A percentile compares a stretch with the other conserved stretches of the same genome.
phyloP scores from a whole-genome alignment of 2,797 vertebrate genomes.

The Oophaga sylvatica region DNA sequence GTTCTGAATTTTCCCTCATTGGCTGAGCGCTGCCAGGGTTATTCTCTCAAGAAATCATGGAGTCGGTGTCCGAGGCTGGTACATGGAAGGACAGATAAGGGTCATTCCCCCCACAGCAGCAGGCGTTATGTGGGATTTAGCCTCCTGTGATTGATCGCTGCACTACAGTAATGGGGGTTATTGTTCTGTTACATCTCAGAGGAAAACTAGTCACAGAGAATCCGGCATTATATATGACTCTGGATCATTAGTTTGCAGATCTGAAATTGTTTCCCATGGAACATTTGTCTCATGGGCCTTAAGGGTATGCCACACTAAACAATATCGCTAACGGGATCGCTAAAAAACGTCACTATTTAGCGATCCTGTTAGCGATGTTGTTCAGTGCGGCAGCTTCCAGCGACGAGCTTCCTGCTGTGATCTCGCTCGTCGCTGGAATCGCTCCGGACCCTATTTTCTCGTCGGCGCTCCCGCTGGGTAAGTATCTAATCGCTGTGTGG shows the following conservation, averaged over 20 bases:
- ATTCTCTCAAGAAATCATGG: constrained; percentile 7
- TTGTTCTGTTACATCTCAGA: background rate
- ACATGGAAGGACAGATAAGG: background rate
- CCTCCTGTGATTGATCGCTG: background rate
- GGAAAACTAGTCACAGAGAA: background rate
- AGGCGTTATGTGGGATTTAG: background rate
- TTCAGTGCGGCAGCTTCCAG: too few species aligned
- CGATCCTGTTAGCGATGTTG: too few species aligned
- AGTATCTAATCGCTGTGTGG: too few species aligned
- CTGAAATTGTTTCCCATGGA: background rate
- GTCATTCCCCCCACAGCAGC: background rate
- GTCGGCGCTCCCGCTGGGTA: too few species aligned
- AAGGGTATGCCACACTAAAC: too few species aligned
- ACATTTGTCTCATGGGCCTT: background rate
- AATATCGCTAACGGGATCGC: too few species aligned
- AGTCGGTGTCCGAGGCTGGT: background rate
- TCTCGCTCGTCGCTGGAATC: too few species aligned
- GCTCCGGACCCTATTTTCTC: too few species aligned
- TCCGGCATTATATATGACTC: background rate
- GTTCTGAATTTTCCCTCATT: background rate
- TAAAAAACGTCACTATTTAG: too few species aligned
- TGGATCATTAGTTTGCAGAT: background rate
- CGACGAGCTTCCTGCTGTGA: too few species aligned
- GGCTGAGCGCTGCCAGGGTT: background rate
- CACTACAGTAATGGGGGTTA: background rate